Evolutionary conservation across 64 coral and sea anemone genomes (phyloP).

Genomic region (Pocillopora verrucosa): DNA sequence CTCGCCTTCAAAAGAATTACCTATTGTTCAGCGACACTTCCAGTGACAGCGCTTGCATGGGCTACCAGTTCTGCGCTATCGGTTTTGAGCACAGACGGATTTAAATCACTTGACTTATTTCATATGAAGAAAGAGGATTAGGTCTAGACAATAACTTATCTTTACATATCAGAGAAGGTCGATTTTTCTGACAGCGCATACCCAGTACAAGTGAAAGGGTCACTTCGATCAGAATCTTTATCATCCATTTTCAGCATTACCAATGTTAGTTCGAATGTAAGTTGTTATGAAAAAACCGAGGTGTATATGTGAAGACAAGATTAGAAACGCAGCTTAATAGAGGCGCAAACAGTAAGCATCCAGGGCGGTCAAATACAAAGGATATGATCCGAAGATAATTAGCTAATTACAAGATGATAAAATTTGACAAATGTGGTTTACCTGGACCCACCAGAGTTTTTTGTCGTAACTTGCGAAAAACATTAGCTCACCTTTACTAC

Average conservation of each 20-base stretch:
- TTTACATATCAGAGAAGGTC: not conserved
- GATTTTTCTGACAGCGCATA: not conserved
- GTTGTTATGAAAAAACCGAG: too few relatives aligned
- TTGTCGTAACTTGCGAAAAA: not conserved
- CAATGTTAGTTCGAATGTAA: too few relatives aligned
- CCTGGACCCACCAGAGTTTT: not conserved
- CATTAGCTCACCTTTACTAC: not conserved
- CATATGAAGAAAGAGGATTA: not conserved
- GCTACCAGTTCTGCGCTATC: not conserved
- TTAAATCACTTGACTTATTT: not conserved
- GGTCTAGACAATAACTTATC: not conserved
- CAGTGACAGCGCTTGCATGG: not conserved
- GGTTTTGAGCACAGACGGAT: not conserved
- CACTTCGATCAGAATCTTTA: not conserved
- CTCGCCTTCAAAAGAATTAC: not conserved
- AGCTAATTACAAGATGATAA: not conserved
- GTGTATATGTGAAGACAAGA: too few relatives aligned
- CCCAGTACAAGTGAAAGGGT: not conserved
- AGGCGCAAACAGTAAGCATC: not conserved
- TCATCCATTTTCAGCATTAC: too few relatives aligned
- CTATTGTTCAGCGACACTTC: not conserved
- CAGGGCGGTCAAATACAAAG: not conserved
- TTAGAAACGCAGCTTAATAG: not conserved
- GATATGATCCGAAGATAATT: not conserved
- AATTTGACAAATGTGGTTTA: not conserved